Percentiles rank a stretch among this genome's conserved stretches.
Evolutionary conservation across 2,113 vertebrate species (phyloP).

Genomic region (Psittacula cyanocephala): DNA sequence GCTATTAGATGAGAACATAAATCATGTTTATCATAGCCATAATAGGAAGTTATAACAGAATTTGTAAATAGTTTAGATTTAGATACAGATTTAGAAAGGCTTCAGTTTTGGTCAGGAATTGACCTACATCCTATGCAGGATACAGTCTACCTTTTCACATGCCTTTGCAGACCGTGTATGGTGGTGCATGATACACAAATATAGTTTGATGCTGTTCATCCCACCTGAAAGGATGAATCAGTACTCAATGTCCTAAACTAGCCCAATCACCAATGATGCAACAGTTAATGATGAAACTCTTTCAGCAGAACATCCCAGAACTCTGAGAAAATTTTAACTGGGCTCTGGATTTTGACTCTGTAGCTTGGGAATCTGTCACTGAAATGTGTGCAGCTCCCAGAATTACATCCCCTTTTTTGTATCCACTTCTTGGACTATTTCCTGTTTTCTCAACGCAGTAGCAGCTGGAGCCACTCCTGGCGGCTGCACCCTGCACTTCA

Average conservation of each 20-base stretch:
- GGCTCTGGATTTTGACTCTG: not conserved
- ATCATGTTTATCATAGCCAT: not conserved
- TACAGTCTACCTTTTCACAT: not conserved
- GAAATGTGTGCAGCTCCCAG: not conserved
- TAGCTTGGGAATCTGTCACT: not conserved
- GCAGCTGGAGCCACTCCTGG: constrained; percentile 62
- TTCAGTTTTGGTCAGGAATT: not conserved
- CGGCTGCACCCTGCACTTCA: constrained; percentile 11
- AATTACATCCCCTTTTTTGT: constrained; percentile 21
- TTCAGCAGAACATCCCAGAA: not conserved
- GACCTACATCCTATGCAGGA: not conserved
- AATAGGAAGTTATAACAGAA: not conserved
- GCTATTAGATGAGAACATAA: not conserved
- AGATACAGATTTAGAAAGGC: not conserved
- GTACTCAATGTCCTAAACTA: not conserved
- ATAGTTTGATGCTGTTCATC: not conserved
- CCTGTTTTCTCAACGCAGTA: constrained; percentile 41
- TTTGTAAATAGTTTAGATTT: not conserved
- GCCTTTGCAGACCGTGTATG: not conserved
- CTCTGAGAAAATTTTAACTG: not conserved
- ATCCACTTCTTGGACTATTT: constrained; percentile 31
- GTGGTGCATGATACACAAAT: not conserved
- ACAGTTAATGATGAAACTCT: not conserved
- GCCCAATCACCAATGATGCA: not conserved
- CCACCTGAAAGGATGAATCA: not conserved